Evolutionary conservation across 1,140 invertebrate genomes (phyloP).

Genomic region (Aphaenogaster floridana): DNA sequence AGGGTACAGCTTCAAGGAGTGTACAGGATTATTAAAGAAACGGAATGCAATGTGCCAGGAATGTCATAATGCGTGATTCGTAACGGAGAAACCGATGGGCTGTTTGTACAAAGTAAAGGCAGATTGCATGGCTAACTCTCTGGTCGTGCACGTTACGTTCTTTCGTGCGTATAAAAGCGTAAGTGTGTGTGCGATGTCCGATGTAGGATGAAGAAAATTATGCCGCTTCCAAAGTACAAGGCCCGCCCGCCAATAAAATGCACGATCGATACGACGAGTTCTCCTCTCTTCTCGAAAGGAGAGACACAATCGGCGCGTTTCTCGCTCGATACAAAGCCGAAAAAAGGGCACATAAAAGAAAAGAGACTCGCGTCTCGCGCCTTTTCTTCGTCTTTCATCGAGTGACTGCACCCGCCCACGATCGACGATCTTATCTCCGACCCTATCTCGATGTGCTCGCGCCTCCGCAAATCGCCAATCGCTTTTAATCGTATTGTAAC

Average conservation of each 20-base stretch:
- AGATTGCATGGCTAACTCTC: conserved; percentile 26
- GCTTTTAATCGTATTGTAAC: conserved; percentile 77
- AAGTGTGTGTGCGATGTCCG: neutral
- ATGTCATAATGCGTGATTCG: conserved; percentile 25
- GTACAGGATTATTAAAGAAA: conserved; percentile 39
- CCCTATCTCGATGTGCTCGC: conserved; percentile 68
- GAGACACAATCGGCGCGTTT: conserved; percentile 30
- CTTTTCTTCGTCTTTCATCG: conserved; percentile 56
- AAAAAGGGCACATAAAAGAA: conserved; percentile 26
- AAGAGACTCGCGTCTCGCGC: conserved; percentile 58
- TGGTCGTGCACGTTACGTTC: conserved; percentile 5
- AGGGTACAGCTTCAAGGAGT: neutral
- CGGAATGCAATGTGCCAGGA: neutral
- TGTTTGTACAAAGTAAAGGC: conserved; percentile 15
- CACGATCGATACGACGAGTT: conserved; percentile 53
- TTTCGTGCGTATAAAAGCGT: conserved; percentile 17
- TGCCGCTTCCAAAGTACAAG: conserved; percentile 59
- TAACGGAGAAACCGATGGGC: conserved; percentile 5
- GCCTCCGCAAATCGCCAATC: conserved; percentile 69
- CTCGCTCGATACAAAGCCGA: conserved; percentile 14
- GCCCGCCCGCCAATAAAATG: conserved; percentile 40
- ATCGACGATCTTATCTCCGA: conserved; percentile 77
- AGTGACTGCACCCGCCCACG: conserved; percentile 72
- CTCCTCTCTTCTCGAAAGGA: conserved; percentile 19
- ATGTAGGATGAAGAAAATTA: conserved; percentile 52